phyloP scores from a whole-genome alignment of 37 sponge, comb jelly and placozoan genomes.

The Cladorhizidae sp. region DNA sequence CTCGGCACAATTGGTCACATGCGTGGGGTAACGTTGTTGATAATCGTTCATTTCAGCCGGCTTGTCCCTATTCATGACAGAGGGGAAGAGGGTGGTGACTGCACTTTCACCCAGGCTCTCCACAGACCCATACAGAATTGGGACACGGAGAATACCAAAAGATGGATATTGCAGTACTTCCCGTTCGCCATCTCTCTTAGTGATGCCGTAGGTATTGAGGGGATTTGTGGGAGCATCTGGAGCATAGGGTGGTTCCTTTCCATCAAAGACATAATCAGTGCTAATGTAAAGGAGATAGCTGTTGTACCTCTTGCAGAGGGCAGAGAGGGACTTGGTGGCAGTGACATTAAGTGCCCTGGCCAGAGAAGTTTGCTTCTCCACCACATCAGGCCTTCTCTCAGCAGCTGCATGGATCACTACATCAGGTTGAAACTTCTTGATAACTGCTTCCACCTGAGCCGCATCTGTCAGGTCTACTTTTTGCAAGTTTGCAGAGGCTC shows the following conservation, averaged over 20 bases:
- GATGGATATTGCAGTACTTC: conserved; percentile 27
- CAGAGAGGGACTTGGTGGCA: conserved; percentile 53
- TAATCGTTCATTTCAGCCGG: conserved; percentile 70
- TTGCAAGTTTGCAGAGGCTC: conserved; percentile 43
- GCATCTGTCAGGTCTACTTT: conserved; percentile 72
- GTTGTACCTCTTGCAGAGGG: conserved; percentile 27
- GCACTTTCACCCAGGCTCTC: conserved; percentile 77
- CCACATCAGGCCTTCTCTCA: conserved; percentile 88
- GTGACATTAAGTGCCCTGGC: conserved; percentile 64
- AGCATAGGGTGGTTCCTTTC: conserved; percentile 71
- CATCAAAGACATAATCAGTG: conserved; percentile 91
- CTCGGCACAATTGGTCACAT: conserved; percentile 71
- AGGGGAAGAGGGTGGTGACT: conserved; percentile 71
- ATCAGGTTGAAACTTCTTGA: conserved; percentile 58
- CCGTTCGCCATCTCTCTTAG: conserved; percentile 69
- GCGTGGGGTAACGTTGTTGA: conserved; percentile 82
- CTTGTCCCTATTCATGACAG: conserved; percentile 35
- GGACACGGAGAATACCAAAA: conserved; percentile 69
- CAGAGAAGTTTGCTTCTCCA: conserved; percentile 50
- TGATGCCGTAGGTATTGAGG: conserved; percentile 77
- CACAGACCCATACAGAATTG: conserved; percentile 81
- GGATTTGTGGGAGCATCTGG: conserved; percentile 68
- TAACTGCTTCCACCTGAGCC: conserved; percentile 34
- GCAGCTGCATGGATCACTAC: conserved; percentile 88
- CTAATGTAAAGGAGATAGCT: conserved; percentile 71